Evolutionary conservation across 2,888 invertebrate species (phyloP).

Genomic region (Platycnemis pennipes): DNA sequence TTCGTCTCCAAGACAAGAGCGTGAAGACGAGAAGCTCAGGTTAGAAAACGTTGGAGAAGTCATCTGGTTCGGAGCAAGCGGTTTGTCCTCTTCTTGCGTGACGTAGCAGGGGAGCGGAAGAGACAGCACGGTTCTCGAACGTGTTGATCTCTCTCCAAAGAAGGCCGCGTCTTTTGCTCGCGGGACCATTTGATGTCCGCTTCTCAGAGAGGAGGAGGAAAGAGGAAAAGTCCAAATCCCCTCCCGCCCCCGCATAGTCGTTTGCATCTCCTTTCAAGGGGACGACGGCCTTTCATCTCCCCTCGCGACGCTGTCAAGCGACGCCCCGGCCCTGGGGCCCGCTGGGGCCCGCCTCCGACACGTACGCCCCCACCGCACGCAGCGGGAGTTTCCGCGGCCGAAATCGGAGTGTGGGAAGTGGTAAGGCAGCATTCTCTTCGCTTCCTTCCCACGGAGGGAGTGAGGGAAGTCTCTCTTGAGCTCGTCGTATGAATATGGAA

Average conservation of each 20-base stretch:
- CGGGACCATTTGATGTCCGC: slow-evolving; percentile 23
- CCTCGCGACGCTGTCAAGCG: neutral
- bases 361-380: neutral
- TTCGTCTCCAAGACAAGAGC: no score
- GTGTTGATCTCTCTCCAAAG: neutral
- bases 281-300: neutral
- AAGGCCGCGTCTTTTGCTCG: neutral
- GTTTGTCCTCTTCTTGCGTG: no score
- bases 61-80: no score
- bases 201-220: neutral
- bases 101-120: no score
- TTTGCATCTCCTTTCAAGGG: neutral
- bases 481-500: slow-evolving; percentile 8
- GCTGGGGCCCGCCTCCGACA: neutral
- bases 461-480: neutral
- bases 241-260: neutral
- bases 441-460: neutral
- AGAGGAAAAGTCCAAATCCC: neutral
- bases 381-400: neutral
- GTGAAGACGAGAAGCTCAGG: no score
- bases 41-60: no score
- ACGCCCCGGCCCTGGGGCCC: neutral
- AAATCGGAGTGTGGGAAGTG: neutral
- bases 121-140: neutral
- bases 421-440: neutral